phyloP scores from a whole-genome alignment of 2,113 vertebrate genomes.

The Phrynosoma platyrhinos region DNA sequence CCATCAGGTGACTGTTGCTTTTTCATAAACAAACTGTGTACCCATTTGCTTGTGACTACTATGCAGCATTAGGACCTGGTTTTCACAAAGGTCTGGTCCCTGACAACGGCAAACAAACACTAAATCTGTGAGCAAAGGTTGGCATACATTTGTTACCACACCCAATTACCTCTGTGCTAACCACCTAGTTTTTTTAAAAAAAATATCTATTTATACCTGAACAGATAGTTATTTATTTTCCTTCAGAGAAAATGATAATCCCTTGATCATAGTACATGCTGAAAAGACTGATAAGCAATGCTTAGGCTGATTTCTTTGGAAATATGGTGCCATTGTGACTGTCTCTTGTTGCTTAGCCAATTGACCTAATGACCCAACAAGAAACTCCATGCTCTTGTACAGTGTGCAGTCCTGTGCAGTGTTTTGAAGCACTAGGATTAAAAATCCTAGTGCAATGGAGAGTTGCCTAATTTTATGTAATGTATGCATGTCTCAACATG shows the following conservation, averaged over 20 bases:
- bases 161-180: not conserved
- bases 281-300: constrained; percentile 7
- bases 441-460: not conserved
- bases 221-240: constrained; percentile 2
- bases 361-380: constrained; percentile 27
- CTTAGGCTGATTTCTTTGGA: constrained; percentile 13
- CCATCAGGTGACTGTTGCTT: not conserved
- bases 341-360: constrained; percentile 43
- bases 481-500: accelerated
- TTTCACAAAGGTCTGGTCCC: constrained; percentile 14
- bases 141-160: constrained; percentile 31
- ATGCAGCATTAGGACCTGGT: not conserved
- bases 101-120: constrained; percentile 59
- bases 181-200: constrained; percentile 16
- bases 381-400: constrained; percentile 16
- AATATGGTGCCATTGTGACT: not conserved
- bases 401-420: not conserved
- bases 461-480: not conserved
- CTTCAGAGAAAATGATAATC: not conserved
- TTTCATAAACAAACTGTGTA: constrained; percentile 12
- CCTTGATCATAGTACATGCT: not conserved
- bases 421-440: not conserved
- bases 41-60: constrained; percentile 40
- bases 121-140: constrained; percentile 52
- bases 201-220: constrained; percentile 41